Evolutionary conservation across 2,888 invertebrate genomes (phyloP), one percentile per base, ranked within the genome.

Genomic region (Scaptomyza flava): DNA sequence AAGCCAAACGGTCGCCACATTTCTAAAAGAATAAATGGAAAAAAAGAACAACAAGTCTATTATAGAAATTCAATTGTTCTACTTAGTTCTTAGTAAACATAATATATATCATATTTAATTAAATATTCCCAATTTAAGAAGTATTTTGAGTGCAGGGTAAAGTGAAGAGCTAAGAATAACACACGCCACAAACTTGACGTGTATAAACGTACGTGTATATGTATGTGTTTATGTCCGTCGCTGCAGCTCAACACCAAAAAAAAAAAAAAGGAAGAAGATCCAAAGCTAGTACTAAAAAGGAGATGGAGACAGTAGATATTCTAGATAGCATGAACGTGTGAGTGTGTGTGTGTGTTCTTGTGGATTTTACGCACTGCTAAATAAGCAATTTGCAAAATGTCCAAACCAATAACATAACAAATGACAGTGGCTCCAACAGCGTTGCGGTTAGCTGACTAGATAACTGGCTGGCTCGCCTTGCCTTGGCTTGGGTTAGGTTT

Each of bases 361-460:
- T 86, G 82, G 75, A 88, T 90, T 90, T 90, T 81, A 90, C 91
- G 91, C 90, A 90, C 88, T 89, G 89, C 88, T 90, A 87, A 90
- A 89, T 90, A 91, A 91, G 90, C 90, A 91, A 90, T 90, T 90
- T 90, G 90, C 89, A 89, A 90, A 91, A 90, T 90, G 90, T 91
- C 90, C 87, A 86, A 91, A 86, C 89, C 91, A 91, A 90, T 90
- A 89, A 90, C 90, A 89, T 89, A 84, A 84, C 89, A 84, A 84
- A 89, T 89, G 84, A 84, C 87, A 84, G 79, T 72, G 78, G 70
- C 89, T 81, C 62, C 63, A 54, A 62, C 64, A 65, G 65, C 58
- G 79, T 57, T 73, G 76, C 58, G 73, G 73, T 73, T 73, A 78
- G 74, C 76, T 79, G 71, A 53, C 73, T 68, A 62, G 68, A 70